Evolutionary conservation across 2,113 vertebrate genomes (phyloP), one percentile per base, ranked within the genome.

Genomic region (Pteruthius melanotis): DNA sequence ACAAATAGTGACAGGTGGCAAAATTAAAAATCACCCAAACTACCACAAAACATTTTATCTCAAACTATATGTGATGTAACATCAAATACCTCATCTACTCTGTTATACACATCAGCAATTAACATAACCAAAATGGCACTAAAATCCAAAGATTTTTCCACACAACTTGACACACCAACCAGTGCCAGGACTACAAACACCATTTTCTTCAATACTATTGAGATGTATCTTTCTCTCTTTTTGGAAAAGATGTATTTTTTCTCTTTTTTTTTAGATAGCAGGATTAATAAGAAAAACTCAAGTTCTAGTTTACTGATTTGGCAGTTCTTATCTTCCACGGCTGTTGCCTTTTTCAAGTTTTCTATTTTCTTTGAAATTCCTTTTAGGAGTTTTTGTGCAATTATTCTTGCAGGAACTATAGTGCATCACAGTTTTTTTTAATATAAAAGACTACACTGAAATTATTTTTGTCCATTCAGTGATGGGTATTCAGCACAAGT

Each of bases 11-110:
- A 40, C 50, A 93, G 63, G 14, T 89, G 13, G 40, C 35, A 90
- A 90, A 90, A 80, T 76, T 84, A 91, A 95, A 95, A 93, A 15
- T 20, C 57, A 90, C 44, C 33, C 56, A 74, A 68, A 78, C 35
- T 71, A 69, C 22, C 23, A 57, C 6, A 82, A 57, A 91, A 54
- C 27, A 60, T 76, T 94, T 81, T 47, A 49, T 83, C 60, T 81
- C 61, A 81, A 72, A 47, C 14, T 53, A 20, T 47, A 28, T 44
- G 33, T 59, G 77, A 74, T 1, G 0, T 7, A 57, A 84, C 47
- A 18, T 49, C 44, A 93, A 81, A 75, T 53, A 82, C 35, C 47
- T 66, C 54, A 64, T 65, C 40, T 77, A 47, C 18, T 49, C 27
- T 26, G 28, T 64, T 76, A 84, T 50, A 30, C 54, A 63, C 13